These are phyloP conservation scores for Poecilobothrus nobilitatus DNA, from an alignment of 2,888 invertebrate species.

Conservation along the genomic window DNA sequence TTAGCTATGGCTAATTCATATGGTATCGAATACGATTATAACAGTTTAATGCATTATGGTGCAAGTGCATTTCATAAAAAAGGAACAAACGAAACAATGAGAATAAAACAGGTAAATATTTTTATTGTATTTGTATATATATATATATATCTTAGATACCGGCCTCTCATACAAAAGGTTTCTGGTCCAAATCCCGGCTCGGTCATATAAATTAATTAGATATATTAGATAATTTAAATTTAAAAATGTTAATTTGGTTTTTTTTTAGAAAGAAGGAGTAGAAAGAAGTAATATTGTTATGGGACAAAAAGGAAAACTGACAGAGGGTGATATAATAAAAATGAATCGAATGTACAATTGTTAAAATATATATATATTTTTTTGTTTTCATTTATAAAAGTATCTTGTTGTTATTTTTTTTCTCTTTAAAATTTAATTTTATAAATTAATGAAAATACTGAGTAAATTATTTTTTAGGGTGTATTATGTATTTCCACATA, in stretches of 20 bases:
- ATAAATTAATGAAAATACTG: no score
- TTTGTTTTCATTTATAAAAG: no score
- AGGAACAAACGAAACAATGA: constrained; percentile 21
- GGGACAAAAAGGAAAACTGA: constrained; percentile 35
- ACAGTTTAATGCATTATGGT: constrained; percentile 27
- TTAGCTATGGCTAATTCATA: constrained; percentile 23
- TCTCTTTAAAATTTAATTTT: no score
- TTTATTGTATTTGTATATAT: no score
- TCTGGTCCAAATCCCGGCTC: no score
- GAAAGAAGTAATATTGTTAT: constrained; percentile 19
- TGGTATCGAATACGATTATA: constrained; percentile 24
- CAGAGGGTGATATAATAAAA: constrained; percentile 35
- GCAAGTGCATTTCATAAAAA: constrained; percentile 23
- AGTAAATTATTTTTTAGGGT: no score
- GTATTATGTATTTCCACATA: no score
- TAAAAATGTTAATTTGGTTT: not conserved
- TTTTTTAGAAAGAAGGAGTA: not conserved
- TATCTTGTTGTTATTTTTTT: no score
- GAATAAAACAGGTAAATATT: constrained; percentile 16
- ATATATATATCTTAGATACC: no score
- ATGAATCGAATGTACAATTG: constrained; percentile 39
- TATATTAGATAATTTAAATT: not conserved
- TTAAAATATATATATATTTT: no score
- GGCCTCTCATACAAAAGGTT: no score
- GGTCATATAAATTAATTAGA: not conserved